Evolutionary conservation across 2,113 vertebrate species (phyloP), one percentile per base, ranked within the genome.

Genomic region (Gnathochromis pfefferi): DNA sequence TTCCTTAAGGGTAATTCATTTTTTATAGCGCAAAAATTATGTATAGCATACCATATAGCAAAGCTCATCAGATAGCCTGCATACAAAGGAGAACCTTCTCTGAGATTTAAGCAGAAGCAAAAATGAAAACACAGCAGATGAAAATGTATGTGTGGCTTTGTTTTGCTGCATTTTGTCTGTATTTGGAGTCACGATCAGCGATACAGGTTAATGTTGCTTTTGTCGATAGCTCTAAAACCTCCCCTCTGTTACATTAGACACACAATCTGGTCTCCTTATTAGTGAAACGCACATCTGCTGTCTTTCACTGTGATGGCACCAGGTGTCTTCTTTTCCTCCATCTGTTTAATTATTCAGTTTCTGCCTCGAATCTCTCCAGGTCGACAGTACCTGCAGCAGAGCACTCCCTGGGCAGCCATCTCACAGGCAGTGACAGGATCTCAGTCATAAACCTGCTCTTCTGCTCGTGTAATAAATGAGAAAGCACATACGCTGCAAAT

Each of bases 281-380:
- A 90, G 78, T 38, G 79, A 70, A 83, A 86, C 83, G 85, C 28
- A 88, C 89, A 92, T 89, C 92, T 92, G 89, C 85, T 90, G 91
- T 94, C 92, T 93, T 93, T 95, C 92, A 87, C 70, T 68, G 49
- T 40, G 89, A 89, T 85, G 84, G 82, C 82, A 88, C 87, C 93
- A 92, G 91, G 91, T 95, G 95, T 92, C 91, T 91, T 85, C 83
- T 91, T 82, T 85, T 89, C 79, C 91, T 91, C 92, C 91, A 83
- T 91, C 92, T 95, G 91, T 91, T 95, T 91, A 91, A 95, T 96
- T 92, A 95, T 96, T 95, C 91, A 85, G 58, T 84, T 89, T 88
- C 88, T 90, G 89, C 91, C 87, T 88, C 90, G 73, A 89, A 86
- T 85, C 82, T 73, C 87, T 88, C 19, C 60, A 45, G 83, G 91